These are phyloP conservation scores for Folsomia candida DNA, from an alignment of 2,888 invertebrate species.

Conservation along the genomic window DNA sequence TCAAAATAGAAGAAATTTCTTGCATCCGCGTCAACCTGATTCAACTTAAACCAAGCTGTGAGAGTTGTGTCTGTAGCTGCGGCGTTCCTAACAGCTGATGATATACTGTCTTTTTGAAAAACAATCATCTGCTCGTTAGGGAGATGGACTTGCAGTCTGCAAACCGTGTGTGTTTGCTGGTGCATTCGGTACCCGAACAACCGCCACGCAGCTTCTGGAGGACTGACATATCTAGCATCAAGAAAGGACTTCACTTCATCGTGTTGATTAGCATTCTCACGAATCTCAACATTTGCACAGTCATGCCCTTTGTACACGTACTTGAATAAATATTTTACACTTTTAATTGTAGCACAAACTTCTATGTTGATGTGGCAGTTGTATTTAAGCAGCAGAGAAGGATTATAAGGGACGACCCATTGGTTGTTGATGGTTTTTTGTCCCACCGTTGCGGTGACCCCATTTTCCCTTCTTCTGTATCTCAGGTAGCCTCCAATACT, in stretches of 20 bases:
- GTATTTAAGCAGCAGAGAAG: slow-evolving; percentile 38
- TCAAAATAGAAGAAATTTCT: slow-evolving; percentile 32
- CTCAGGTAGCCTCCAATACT: slow-evolving; percentile 53
- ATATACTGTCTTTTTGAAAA: slow-evolving; percentile 43
- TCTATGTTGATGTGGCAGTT: slow-evolving; percentile 50
- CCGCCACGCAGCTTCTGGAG: slow-evolving; percentile 52
- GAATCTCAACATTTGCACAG: too few species aligned
- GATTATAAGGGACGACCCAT: slow-evolving; percentile 52
- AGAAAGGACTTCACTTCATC: slow-evolving; percentile 50
- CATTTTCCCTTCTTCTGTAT: slow-evolving; percentile 51
- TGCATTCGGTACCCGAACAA: slow-evolving; percentile 50
- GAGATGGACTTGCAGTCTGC: slow-evolving; percentile 42
- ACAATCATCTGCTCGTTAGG: slow-evolving; percentile 36
- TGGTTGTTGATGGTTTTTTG: slow-evolving; percentile 51
- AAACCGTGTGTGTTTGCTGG: slow-evolving; percentile 44
- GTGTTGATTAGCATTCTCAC: too few species aligned
- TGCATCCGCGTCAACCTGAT: slow-evolving; percentile 1
- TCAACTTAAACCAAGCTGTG: slow-evolving; percentile 1
- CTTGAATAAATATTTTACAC: too few species aligned
- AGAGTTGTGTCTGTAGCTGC: not conserved
- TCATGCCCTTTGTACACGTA: too few species aligned
- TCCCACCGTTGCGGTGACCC: slow-evolving; percentile 29
- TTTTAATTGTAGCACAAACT: slow-evolving; percentile 50
- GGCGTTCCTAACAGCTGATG: slow-evolving; percentile 11
- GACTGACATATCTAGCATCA: slow-evolving; percentile 52